phyloP scores from a whole-genome alignment of 2,113 vertebrate species.

The Loxodonta africana region DNA sequence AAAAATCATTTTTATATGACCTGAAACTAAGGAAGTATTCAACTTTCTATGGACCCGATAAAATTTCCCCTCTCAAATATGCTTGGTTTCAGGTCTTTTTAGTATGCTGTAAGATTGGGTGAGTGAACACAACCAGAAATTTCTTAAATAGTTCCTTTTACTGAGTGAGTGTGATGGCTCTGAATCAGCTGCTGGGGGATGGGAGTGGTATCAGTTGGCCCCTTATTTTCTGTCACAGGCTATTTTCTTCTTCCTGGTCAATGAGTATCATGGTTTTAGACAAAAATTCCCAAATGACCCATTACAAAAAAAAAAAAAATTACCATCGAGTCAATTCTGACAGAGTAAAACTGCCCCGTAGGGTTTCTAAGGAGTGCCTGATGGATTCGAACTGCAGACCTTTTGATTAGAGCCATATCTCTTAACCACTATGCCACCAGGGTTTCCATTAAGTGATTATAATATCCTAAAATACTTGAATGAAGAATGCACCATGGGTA shows the following conservation, averaged over 20 bases:
- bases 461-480: slow-evolving; percentile 31
- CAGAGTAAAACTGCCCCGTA: no score
- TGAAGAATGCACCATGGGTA: background rate
- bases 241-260: background rate
- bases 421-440: no score
- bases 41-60: background rate
- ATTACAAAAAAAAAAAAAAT: background rate
- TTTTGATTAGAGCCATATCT: no score
- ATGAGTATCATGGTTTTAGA: background rate
- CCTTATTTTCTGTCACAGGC: background rate
- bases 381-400: no score
- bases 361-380: no score
- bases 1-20: background rate
- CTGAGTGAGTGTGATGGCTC: background rate
- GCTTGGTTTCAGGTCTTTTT: background rate
- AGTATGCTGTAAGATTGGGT: background rate
- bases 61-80: background rate
- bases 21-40: background rate
- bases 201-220: background rate
- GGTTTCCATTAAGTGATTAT: background rate
- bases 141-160: background rate
- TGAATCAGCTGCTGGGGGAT: background rate
- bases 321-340: no score
- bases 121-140: background rate
- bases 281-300: background rate